phyloP scores from a whole-genome alignment of 2,113 vertebrate species.

The Carassius gibelio region DNA sequence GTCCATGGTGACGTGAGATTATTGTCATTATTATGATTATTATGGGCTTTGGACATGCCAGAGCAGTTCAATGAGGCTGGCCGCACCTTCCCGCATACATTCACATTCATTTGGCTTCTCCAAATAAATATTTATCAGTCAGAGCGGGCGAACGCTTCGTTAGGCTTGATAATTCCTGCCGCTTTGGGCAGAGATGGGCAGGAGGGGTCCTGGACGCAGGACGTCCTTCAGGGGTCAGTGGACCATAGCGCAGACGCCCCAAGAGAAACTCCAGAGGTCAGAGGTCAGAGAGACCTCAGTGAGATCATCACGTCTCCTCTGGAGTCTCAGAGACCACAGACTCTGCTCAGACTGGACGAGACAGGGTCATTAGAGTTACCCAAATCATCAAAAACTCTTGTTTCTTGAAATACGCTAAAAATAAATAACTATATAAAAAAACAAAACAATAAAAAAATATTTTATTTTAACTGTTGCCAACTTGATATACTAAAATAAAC shows the following conservation, averaged over 20 bases:
- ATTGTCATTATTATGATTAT: conserved; percentile 59
- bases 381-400: too few relatives aligned
- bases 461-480: too few relatives aligned
- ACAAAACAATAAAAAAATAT: too few relatives aligned
- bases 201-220: conserved; percentile 45
- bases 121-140: conserved; percentile 66
- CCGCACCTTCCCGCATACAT: conserved; percentile 38
- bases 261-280: background rate
- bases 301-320: too few relatives aligned
- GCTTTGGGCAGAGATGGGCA: conserved; percentile 47
- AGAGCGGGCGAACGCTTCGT: conserved; percentile 54
- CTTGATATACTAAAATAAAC: too few relatives aligned
- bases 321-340: too few relatives aligned
- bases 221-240: conserved; percentile 58
- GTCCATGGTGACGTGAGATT: conserved; percentile 42
- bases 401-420: too few relatives aligned
- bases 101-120: conserved; percentile 53
- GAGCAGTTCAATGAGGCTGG: conserved; percentile 51
- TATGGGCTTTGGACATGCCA: conserved; percentile 52
- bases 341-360: too few relatives aligned
- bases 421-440: too few relatives aligned
- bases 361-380: too few relatives aligned
- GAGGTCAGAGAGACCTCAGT: background rate
- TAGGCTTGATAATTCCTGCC: conserved; percentile 58
- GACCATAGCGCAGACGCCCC: background rate